Base-by-base conservation (phyloP, 2,113 vertebrate species). In the Leucopternis melanops region DNA sequence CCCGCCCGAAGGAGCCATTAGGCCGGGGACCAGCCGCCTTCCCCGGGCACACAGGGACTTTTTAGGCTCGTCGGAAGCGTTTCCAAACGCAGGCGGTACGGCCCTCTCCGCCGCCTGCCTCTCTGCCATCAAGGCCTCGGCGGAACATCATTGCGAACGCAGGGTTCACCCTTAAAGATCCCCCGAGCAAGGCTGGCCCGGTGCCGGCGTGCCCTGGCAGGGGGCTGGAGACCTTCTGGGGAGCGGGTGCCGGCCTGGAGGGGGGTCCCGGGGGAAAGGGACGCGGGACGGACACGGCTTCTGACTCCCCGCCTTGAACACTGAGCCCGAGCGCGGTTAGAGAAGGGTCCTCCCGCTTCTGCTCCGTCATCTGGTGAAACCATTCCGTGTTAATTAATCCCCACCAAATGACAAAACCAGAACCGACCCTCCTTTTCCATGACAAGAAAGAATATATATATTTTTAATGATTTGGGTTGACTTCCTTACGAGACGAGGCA, bases 321-420 rank as follows among this genome's bases (percentile, higher is more conserved):
- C 0, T 17, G 49, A 80, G 55, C 71, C 44, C 61, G 3, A 45
- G 58, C 14, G 57, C 27, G 14, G 21, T n/a, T 17, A 57, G 75
- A 47, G 81, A 38, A 42, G n/a, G 34, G 32, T 74, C 31, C 45
- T 65, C 54, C 42, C 5, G 1, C 36, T 94, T 55, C 50, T 83
- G 75, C 44, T 71, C 52, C 3, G 6, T 96, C 82, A 70, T 55
- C 71, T 88, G 87, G 74, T 11, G 55, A 90, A 95, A 22, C 21
- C 61, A 69, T 90, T 78, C 81, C 44, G 7, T 49, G 19, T 81
- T 96, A 73, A 93, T 97, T 91, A 80, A 78, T 83, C 47, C 55
- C 59, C n/a, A 25, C 44, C 69, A 87, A 88, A 93, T 31, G 72
- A 45, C 59, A 95, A 96, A 96, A 74, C 14, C 65, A 97, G 92